A percentile compares a stretch with the other conserved stretches of the same genome.
Conservation (phyloP, 2,113 vertebrate species). For the Tragelaphus scriptus region DNA sequence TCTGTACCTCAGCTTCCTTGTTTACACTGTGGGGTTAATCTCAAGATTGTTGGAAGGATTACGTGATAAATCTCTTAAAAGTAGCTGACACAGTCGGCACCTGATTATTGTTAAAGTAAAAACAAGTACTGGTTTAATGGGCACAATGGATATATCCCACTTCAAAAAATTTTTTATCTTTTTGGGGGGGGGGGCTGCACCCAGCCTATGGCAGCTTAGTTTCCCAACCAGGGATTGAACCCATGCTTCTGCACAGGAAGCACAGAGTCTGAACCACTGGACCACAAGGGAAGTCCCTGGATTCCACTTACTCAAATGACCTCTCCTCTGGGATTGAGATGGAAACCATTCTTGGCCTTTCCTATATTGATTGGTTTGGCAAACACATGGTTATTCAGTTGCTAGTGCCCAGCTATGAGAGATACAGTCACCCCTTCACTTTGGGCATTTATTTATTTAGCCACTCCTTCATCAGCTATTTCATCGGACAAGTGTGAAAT, state of each 20-base stretch:
- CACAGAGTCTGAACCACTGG: neutral
- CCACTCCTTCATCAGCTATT: neutral
- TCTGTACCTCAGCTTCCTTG: neutral
- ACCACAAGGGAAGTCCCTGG: neutral
- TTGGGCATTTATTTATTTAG: neutral
- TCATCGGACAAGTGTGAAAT: neutral
- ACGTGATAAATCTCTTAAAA: neutral
- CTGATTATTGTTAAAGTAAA: neutral
- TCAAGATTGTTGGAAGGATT: conserved; percentile 22
- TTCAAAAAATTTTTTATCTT: neutral
- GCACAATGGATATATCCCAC: neutral
- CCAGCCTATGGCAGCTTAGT: neutral
- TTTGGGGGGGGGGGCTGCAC: neutral
- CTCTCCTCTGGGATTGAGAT: neutral
- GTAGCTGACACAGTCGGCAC: neutral
- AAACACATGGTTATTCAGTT: neutral
- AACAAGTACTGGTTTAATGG: neutral
- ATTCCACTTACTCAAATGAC: neutral
- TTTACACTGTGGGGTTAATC: neutral
- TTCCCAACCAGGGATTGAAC: neutral
- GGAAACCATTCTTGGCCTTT: neutral
- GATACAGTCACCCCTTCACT: neutral
- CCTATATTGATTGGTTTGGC: neutral
- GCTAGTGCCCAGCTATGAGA: neutral
- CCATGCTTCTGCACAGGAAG: neutral